phyloP scores from a whole-genome alignment of 2,113 vertebrate species.

The Mugil cephalus region DNA sequence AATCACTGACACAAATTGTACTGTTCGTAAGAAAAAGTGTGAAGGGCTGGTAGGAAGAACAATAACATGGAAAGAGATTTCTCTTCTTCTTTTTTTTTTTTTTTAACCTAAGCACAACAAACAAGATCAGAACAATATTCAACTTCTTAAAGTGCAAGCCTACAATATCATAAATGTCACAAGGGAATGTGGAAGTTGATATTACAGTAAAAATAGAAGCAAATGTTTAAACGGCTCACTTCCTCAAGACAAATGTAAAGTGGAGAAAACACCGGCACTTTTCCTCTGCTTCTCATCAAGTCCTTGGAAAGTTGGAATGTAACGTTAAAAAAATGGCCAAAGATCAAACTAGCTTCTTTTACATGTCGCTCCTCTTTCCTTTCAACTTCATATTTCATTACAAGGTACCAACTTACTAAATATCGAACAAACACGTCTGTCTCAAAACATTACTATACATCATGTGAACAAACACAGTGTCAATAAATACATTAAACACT shows the following conservation, averaged over 20 bases:
- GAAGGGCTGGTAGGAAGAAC: conserved; percentile 33
- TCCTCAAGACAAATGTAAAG: conserved; percentile 38
- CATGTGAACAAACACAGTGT: conserved; percentile 48
- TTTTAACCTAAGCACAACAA: conserved; percentile 46
- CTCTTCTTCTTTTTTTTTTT: background rate
- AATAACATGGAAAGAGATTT: conserved; percentile 15
- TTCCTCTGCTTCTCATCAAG: conserved; percentile 38
- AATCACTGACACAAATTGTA: background rate
- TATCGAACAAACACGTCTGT: conserved; percentile 54
- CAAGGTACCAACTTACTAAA: conserved; percentile 46
- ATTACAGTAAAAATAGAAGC: conserved; percentile 40
- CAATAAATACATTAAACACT: conserved; percentile 57
- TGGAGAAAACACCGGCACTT: conserved; percentile 18
- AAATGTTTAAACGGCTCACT: conserved; percentile 45
- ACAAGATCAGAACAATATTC: conserved; percentile 61
- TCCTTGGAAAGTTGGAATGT: conserved; percentile 67
- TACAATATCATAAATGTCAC: conserved; percentile 44
- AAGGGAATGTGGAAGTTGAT: conserved; percentile 7
- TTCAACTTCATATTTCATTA: conserved; percentile 36
- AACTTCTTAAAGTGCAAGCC: conserved; percentile 63
- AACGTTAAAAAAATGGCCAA: conserved; percentile 40
- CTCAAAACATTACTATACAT: conserved; percentile 49
- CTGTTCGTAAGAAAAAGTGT: background rate
- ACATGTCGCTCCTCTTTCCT: conserved; percentile 8
- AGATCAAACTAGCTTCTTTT: conserved; percentile 37